Evolutionary conservation across 35 echinoderm and acorn worm species (phyloP).

Genomic region (Heliocidaris tuberculata): DNA sequence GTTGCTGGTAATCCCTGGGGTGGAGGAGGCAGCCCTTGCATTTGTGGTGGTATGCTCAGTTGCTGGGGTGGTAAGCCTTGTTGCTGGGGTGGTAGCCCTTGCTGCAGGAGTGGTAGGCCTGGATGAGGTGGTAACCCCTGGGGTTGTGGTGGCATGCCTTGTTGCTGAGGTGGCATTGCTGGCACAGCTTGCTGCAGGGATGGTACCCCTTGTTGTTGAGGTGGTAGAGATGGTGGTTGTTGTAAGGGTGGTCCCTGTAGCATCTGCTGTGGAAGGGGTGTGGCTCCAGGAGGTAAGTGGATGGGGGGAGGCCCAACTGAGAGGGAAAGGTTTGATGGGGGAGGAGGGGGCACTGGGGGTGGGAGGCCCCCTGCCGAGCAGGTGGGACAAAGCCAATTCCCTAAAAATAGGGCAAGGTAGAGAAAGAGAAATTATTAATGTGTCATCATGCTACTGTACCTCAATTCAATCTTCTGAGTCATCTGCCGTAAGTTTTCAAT

Average conservation of each 20-base stretch:
- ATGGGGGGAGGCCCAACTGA: neutral
- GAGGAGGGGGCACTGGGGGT: conserved; percentile 28
- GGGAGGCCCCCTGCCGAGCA: neutral
- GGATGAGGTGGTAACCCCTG: neutral
- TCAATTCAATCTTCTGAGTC: too few species aligned
- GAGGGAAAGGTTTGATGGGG: neutral
- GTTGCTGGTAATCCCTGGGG: neutral
- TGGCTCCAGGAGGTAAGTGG: neutral
- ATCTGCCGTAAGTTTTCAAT: too few species aligned
- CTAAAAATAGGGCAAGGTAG: neutral
- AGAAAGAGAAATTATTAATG: neutral
- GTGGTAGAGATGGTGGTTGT: neutral
- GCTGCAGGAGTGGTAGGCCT: neutral
- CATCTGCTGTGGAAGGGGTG: neutral
- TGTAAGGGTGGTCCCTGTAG: neutral
- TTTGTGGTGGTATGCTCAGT: neutral
- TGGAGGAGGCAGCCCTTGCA: neutral
- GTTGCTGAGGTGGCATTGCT: neutral
- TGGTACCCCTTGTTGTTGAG: neutral
- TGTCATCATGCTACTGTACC: too few species aligned
- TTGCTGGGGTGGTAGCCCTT: neutral
- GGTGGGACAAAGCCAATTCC: conserved; percentile 15
- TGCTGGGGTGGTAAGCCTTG: neutral
- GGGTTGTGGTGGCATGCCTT: neutral
- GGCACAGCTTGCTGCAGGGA: too few species aligned